Percentiles rank a stretch among this genome's conserved stretches.
phyloP scores from a whole-genome alignment of 2,888 invertebrate species.

The Trypoxylon attenuatum region DNA sequence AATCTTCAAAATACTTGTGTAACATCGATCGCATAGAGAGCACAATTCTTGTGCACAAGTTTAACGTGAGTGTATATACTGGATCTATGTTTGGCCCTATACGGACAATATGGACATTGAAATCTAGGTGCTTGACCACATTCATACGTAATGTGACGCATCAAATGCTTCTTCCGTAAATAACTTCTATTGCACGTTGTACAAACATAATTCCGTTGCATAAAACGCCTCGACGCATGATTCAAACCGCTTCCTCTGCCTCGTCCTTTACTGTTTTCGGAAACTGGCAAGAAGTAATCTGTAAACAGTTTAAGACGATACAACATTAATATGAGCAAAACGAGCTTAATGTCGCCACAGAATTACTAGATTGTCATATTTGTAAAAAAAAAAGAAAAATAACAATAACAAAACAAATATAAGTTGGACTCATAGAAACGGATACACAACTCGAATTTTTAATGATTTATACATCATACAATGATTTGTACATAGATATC shows the following conservation, averaged over 20 bases:
- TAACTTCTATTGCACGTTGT: conserved; percentile 46
- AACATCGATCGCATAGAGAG: background rate
- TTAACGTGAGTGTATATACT: background rate
- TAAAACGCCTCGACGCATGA: background rate
- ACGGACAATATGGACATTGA: background rate
- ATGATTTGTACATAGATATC: too few species aligned
- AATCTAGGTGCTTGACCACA: conserved; percentile 47
- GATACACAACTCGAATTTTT: too few species aligned
- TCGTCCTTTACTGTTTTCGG: background rate
- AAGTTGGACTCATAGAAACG: too few species aligned
- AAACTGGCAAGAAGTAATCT: background rate
- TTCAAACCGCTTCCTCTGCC: background rate
- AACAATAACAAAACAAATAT: too few species aligned
- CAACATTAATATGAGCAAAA: background rate
- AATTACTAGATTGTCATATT: too few species aligned
- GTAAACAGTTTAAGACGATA: conserved; percentile 4
- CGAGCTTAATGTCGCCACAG: too few species aligned
- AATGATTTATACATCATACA: too few species aligned
- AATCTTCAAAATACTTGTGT: too few species aligned
- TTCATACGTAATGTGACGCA: conserved; percentile 55
- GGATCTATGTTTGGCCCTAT: background rate
- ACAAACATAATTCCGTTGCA: conserved; percentile 33
- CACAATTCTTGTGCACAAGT: background rate
- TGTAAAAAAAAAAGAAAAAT: too few species aligned
- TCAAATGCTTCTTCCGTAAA: conserved; percentile 36